phyloP scores from a whole-genome alignment of 1,140 invertebrate genomes.

The Hormaphis cornu region DNA sequence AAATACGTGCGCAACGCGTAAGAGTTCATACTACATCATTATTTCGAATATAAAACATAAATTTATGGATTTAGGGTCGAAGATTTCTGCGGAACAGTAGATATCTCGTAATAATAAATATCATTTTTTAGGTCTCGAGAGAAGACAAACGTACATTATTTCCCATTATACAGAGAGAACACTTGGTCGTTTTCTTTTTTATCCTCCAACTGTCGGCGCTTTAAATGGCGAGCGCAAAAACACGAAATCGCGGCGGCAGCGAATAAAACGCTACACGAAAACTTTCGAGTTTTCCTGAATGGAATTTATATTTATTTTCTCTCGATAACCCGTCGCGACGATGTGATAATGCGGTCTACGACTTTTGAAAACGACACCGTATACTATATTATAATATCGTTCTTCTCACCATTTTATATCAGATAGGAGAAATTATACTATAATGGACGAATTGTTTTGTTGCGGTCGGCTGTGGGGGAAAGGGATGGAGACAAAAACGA shows the following conservation, averaged over 20 bases:
- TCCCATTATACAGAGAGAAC: neutral
- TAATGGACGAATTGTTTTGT: too few relatives aligned
- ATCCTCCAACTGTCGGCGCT: neutral
- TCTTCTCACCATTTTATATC: too few relatives aligned
- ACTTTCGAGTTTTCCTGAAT: too few relatives aligned
- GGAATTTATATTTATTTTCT: too few relatives aligned
- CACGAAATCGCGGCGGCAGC: neutral
- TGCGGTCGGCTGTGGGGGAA: too few relatives aligned
- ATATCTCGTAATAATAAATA: neutral
- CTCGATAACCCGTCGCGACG: neutral
- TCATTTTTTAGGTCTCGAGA: neutral
- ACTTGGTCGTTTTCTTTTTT: neutral
- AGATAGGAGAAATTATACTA: too few relatives aligned
- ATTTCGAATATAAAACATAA: neutral
- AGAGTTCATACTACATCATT: too few relatives aligned
- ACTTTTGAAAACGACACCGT: neutral
- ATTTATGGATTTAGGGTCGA: neutral
- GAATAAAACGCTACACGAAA: too few relatives aligned
- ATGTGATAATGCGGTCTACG: too few relatives aligned
- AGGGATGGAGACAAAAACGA: too few relatives aligned
- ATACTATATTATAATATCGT: too few relatives aligned
- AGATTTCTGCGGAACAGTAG: neutral
- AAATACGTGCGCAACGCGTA: too few relatives aligned
- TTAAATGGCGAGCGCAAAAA: neutral
- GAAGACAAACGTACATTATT: neutral